Base-by-base conservation (phyloP, 92 coral and sea anemone species). In the Phenganax marumi region DNA sequence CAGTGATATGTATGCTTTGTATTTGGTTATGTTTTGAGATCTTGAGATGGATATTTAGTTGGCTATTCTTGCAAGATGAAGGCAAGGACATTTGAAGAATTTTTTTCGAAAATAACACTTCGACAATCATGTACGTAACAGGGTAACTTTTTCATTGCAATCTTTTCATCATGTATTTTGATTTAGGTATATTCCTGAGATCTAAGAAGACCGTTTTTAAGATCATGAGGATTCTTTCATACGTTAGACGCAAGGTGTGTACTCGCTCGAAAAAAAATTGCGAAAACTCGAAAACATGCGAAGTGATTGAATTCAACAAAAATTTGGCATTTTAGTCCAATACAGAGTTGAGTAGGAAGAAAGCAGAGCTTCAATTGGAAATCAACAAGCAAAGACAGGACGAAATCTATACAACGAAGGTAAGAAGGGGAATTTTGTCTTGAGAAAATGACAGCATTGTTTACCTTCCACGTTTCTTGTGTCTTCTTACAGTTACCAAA, bases 51-150 rank as follows among this genome's bases (percentile, higher is more conserved):
- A 39, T 90, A 21, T 52, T 88, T 71, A 83, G 92, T 68, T 95
- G 98, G 98, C 81, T 91, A 47, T 92, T 95, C 74, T 87, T 88
- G 70, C 96, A 89, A 82, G 98, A 95, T 81, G 89, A 92, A 89
- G 90, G 98, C 92, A 86, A 73, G 89, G 26, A 66, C 13, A 6
- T 0, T 56, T 56, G 22, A 14, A 10, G 49, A 6, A 23, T 66
- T 23, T 66, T 22, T 10, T 25, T 25, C 43, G 60, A 10, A 54
- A 14, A 56, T 19, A 3, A 19, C 16, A 14, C 7, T 14, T 18
- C 10, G 70, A 18, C 22, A 63, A 68, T 25, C 10, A 23, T 24
- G 48, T 25, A 68, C n/a, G n/a, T n/a, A n/a, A n/a, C 7, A 8
- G 1, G 22, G 11, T 21, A 68, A 11, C 12, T 12, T 24, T 24